A percentile compares a stretch with the other conserved stretches of the same genome.
These are phyloP conservation scores for Plagodis pulveraria DNA, from an alignment of 2,888 invertebrate genomes.

Conservation along the genomic window DNA sequence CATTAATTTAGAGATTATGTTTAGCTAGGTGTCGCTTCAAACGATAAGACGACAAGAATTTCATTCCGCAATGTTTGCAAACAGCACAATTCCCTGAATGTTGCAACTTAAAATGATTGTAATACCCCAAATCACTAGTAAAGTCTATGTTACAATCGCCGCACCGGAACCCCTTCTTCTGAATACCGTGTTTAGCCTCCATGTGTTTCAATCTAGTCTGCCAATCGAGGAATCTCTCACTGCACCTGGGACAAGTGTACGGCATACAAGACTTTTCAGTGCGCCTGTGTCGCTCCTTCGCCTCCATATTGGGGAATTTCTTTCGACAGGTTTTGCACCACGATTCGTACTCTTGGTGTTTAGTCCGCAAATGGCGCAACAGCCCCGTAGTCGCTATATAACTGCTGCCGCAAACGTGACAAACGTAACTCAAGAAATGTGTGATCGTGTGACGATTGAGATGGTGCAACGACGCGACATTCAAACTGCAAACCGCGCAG, in stretches of 20 bases:
- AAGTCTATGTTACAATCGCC: slow-evolving; percentile 68
- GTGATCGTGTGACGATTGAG: slow-evolving; percentile 73
- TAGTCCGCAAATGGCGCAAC: slow-evolving; percentile 65
- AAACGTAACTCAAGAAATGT: slow-evolving; percentile 72
- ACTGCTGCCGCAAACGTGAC: slow-evolving; percentile 73
- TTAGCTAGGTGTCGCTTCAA: slow-evolving; percentile 69
- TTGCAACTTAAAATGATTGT: slow-evolving; percentile 70
- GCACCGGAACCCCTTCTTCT: slow-evolving; percentile 60
- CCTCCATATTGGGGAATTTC: slow-evolving; percentile 72
- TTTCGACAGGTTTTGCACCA: slow-evolving; percentile 67
- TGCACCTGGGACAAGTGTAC: slow-evolving; percentile 69
- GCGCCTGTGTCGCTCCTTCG: slow-evolving; percentile 67
- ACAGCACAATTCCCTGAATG: slow-evolving; percentile 69
- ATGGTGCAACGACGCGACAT: slow-evolving; percentile 65
- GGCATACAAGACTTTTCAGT: slow-evolving; percentile 73
- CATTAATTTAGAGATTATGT: slow-evolving; percentile 44
- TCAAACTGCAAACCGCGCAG: slow-evolving; percentile 70
- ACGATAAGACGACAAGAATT: slow-evolving; percentile 65
- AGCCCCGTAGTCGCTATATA: slow-evolving; percentile 71
- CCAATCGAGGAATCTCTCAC: slow-evolving; percentile 69
- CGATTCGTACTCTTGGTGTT: slow-evolving; percentile 71
- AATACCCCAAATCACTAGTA: slow-evolving; percentile 62
- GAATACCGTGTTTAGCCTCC: slow-evolving; percentile 66
- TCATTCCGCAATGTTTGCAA: slow-evolving; percentile 73
- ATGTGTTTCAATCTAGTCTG: slow-evolving; percentile 66